Base-by-base conservation (phyloP, 2,888 invertebrate genomes). In the Cataglyphis albicans region DNA sequence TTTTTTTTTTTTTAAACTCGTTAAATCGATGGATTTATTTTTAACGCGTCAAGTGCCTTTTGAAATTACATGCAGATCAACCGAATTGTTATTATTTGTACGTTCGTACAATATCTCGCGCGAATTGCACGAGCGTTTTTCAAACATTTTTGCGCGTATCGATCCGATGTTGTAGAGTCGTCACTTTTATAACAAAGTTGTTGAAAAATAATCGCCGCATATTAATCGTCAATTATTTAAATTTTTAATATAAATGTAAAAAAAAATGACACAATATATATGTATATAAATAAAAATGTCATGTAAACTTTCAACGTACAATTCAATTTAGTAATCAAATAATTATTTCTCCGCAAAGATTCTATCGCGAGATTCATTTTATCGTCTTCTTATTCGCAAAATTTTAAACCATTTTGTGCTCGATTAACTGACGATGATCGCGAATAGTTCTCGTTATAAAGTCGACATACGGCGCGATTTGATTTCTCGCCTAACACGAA, bases 41-140 rank as follows among this genome's bases (percentile, higher is more conserved):
- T 80, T 80, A 72, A 80, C 78, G 72, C 44, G 59, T 70, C 78
- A 68, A 80, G 78, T 80, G 72, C 78, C 72, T 80, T 72, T 80
- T 38, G 59, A 72, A 80, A 80, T 80, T 80, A 80, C 61, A 80
- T 72, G 78, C 72, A 72, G 78, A 80, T 80, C 70, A 70, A 57
- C 70, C 78, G 78, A 78, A 44, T 80, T 80, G 78, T 72, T 59
- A 80, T 80, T 80, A 80, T 72, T 59, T 72, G 72, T 48, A 35
- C 72, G 59, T 44, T 59, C 35, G 12, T 32, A 59, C 78, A 80
- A 70, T 25, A 72, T 78, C 59, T 35, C 68, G 70, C 57, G 57
- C 35, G 6, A 48, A 76, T 55, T 76, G 67, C 44, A 70, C 38
- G 38, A 44, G 32, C 44, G n/a, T 80, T 80, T 76, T 80, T 80